Percentiles rank a stretch among this genome's conserved stretches.
Conservation (phyloP, 2,888 invertebrate genomes). For the Diarsia rubi region DNA sequence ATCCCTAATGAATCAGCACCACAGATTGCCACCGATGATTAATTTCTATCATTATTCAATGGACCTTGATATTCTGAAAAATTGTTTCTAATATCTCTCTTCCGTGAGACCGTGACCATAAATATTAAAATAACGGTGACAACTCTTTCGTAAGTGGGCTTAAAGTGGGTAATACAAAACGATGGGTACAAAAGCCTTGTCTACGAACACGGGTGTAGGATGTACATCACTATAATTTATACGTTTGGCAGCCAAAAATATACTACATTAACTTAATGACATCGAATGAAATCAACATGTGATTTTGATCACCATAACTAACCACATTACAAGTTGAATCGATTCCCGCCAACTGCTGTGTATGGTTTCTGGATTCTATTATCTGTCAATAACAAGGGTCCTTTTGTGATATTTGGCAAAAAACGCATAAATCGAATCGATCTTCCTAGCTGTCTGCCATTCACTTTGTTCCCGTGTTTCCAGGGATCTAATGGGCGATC, state of each 20-base stretch:
- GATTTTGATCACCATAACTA: conserved; percentile 89
- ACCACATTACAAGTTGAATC: conserved; percentile 86
- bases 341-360: conserved; percentile 87
- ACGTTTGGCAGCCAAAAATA: conserved; percentile 51
- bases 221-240: conserved; percentile 54
- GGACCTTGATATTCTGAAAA: conserved; percentile 48
- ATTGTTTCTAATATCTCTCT: conserved; percentile 54
- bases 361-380: conserved; percentile 80
- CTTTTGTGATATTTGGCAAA: conserved; percentile 86
- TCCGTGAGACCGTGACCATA: conserved; percentile 38
- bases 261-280: conserved; percentile 72
- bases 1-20: conserved; percentile 75
- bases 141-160: conserved; percentile 53
- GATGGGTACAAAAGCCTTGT: conserved; percentile 30
- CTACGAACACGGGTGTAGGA: conserved; percentile 56
- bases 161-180: conserved; percentile 32
- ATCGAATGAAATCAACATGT: conserved; percentile 83
- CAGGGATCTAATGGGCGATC: conserved; percentile 80
- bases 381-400: conserved; percentile 88
- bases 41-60: conserved; percentile 58
- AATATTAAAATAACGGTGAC: conserved; percentile 59
- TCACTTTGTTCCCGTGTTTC: conserved; percentile 80
- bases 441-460: conserved; percentile 86
- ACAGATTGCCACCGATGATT: conserved; percentile 60
- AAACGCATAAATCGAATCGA: conserved; percentile 90